Evolutionary conservation across 1,140 invertebrate genomes (phyloP), one percentile per base, ranked within the genome.

Genomic region (Battus philenor): DNA sequence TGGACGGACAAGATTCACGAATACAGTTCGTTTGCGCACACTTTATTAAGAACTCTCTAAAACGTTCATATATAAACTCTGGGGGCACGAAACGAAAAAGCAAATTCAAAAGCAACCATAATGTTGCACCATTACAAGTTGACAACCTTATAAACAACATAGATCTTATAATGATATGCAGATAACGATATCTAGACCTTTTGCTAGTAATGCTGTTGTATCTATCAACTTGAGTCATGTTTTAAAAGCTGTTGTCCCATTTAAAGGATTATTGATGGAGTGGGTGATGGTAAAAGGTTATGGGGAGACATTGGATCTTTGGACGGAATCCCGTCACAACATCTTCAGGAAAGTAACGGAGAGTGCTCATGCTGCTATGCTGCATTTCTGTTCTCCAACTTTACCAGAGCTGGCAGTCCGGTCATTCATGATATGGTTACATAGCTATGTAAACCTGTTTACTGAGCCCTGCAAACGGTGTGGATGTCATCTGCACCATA

Each of bases 321-420:
- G 96, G 96, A 91, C 92, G 0, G 94, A 96, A 71, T 98, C 96
- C 0, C 86, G 95, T 9, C 95, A 97, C 65, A 91, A 94, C 86
- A 95, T 98, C 0, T 98, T 98, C 65, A 89, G 93, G 33, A 97
- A 96, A 89, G 94, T 98, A 0, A 98, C 97, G 32, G 96, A 98
- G 68, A 95, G 98, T 88, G 95, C 96, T 13, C 96, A 97, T 81
- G 95, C 96, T 12, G 96, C 96, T 0, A 98, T 98, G 93, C 86
- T 98, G 32, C 96, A 98, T 81, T 98, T 97, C 83, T 96, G 94
- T 74, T 95, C 94, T 2, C 96, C 96, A 12, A 92, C 92, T 7
- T 86, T 96, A 57, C 95, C 95, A 1, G 96, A 98, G 52, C 82
- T 97, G 31, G 93, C 95, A 4, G 92, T 98, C 0, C 89, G 92